Conservation (phyloP, 1,140 invertebrate species). For the Cyphomyrmex costatus region DNA sequence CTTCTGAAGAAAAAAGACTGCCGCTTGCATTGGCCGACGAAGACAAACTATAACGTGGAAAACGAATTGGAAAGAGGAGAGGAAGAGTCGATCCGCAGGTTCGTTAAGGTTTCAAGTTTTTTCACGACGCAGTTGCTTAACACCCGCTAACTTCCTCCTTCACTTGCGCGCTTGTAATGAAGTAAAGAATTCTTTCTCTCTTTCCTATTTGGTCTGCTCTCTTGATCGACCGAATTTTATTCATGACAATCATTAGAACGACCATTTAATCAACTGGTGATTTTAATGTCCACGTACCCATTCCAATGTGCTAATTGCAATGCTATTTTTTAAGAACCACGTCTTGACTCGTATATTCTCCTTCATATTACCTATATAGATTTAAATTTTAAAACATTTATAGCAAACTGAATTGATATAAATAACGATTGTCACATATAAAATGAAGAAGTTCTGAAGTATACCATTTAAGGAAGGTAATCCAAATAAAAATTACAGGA, state of each 20-base stretch:
- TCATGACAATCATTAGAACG: not conserved
- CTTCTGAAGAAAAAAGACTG: slow-evolving; percentile 44
- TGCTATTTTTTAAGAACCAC: not conserved
- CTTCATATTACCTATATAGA: not conserved
- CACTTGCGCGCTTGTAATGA: slow-evolving; percentile 56
- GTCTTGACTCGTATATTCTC: not conserved
- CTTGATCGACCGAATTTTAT: not conserved
- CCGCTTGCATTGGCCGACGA: slow-evolving; percentile 37
- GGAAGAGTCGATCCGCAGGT: slow-evolving; percentile 66
- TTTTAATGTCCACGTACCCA: not conserved
- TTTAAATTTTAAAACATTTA: not conserved
- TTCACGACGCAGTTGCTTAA: slow-evolving; percentile 68
- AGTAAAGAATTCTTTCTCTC: slow-evolving; percentile 36
- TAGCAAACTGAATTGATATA: not conserved
- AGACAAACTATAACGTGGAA: slow-evolving; percentile 52
- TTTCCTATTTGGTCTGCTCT: not conserved
- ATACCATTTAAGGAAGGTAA: not conserved
- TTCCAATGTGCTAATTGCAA: not conserved
- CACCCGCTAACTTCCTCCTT: slow-evolving; percentile 63
- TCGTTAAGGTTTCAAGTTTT: slow-evolving; percentile 76
- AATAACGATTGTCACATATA: not conserved
- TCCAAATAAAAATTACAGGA: not conserved
- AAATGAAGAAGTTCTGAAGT: not conserved
- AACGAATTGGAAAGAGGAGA: slow-evolving; percentile 40
- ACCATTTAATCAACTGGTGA: not conserved